phyloP scores from a whole-genome alignment of 2,888 invertebrate species.

The Pyrocoelia pectoralis region DNA sequence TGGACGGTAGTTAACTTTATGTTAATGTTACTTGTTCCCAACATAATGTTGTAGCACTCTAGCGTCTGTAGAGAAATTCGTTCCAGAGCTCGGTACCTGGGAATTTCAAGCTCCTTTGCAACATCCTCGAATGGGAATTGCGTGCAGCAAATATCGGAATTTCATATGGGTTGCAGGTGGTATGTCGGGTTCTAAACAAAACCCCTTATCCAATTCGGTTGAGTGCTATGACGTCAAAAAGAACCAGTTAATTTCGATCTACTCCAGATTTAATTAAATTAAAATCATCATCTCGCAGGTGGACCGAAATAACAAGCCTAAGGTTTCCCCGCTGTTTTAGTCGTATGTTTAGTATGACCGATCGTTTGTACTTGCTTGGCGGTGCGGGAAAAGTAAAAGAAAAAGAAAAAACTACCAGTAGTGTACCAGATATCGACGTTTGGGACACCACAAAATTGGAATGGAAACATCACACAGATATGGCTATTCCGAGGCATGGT shows the following conservation, averaged over 20 bases:
- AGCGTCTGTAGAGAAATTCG: constrained; percentile 69
- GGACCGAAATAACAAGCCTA: constrained; percentile 66
- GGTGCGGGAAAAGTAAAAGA: constrained; percentile 68
- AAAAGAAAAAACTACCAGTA: constrained; percentile 65
- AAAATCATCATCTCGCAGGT: constrained; percentile 56
- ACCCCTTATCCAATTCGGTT: constrained; percentile 66
- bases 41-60: constrained; percentile 60
- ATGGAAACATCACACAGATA: constrained; percentile 68
- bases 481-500: constrained; percentile 72
- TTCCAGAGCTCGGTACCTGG: constrained; percentile 67
- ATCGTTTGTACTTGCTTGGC: constrained; percentile 71
- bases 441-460: constrained; percentile 65
- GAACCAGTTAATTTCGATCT: constrained; percentile 63
- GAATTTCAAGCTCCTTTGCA: constrained; percentile 66
- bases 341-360: constrained; percentile 64
- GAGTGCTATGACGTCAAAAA: constrained; percentile 71
- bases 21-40: background rate
- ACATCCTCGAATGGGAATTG: constrained; percentile 68
- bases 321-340: constrained; percentile 65
- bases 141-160: constrained; percentile 68
- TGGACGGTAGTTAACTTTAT: constrained; percentile 54
- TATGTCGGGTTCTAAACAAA: constrained; percentile 67
- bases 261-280: background rate
- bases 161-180: constrained; percentile 80
- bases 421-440: constrained; percentile 67